These are phyloP conservation scores for Atopsyche davidsoni DNA, from an alignment of 1,140 invertebrate genomes.

Conservation along the genomic window DNA sequence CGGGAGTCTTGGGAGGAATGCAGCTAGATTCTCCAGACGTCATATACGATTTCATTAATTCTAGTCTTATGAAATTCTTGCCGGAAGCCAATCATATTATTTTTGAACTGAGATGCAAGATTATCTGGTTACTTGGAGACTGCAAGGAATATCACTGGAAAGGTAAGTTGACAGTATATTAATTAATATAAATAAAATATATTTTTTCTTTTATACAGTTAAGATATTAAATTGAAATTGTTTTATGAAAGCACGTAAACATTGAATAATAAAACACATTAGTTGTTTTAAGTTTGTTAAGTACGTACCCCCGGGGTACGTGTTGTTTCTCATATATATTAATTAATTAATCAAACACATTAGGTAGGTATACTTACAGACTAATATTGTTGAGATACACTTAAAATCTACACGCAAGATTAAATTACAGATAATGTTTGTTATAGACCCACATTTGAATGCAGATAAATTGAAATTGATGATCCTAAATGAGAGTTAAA, in stretches of 20 bases:
- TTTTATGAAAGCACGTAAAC: not conserved
- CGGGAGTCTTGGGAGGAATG: conserved; percentile 41
- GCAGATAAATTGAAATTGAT: too few species aligned
- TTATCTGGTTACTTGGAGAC: conserved; percentile 41
- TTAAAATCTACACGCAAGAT: too few species aligned
- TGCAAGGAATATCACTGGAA: conserved; percentile 39
- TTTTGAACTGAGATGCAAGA: conserved; percentile 45
- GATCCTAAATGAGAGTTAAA: too few species aligned
- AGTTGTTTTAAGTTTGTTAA: too few species aligned
- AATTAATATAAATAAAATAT: not conserved
- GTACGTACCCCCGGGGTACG: too few species aligned
- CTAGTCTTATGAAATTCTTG: conserved; percentile 41
- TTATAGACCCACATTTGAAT: too few species aligned
- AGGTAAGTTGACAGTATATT: conserved; percentile 33
- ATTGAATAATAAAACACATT: not conserved
- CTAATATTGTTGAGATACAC: too few species aligned
- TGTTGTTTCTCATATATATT: too few species aligned
- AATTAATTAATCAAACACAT: too few species aligned
- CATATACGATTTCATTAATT: conserved; percentile 45
- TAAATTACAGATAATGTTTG: too few species aligned
- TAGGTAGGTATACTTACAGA: too few species aligned
- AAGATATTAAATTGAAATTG: not conserved
- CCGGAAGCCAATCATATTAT: conserved; percentile 49
- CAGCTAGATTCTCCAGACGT: conserved; percentile 40
- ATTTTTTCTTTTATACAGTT: conserved; percentile 3